These are phyloP conservation scores for Psilanteris sp. DNA, from an alignment of 1,140 invertebrate species.

Conservation along the genomic window DNA sequence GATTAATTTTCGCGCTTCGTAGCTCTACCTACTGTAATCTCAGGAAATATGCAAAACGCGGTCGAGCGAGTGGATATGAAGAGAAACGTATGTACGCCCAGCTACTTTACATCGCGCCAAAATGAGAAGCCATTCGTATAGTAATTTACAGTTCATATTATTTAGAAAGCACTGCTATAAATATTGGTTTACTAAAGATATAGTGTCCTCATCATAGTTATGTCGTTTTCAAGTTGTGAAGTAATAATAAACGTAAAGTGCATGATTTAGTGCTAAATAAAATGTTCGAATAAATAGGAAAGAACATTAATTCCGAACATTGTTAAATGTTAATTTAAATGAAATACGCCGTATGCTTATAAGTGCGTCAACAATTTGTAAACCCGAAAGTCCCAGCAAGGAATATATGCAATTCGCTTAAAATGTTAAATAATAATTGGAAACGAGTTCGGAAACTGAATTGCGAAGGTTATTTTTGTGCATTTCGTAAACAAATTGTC, in stretches of 20 bases:
- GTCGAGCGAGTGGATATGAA: slow-evolving; percentile 42
- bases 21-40: slow-evolving; percentile 40
- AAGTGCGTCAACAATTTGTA: no score
- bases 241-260: slow-evolving; percentile 11
- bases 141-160: slow-evolving; percentile 59
- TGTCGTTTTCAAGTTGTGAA: slow-evolving; percentile 4
- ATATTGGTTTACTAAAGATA: slow-evolving; percentile 43
- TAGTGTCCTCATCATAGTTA: neutral
- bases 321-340: no score
- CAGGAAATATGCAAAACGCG: slow-evolving; percentile 55
- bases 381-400: no score
- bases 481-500: slow-evolving; percentile 17
- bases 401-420: no score
- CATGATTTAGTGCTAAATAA: no score
- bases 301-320: no score
- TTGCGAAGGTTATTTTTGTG: no score
- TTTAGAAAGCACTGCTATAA: slow-evolving; percentile 45
- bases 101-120: slow-evolving; percentile 33
- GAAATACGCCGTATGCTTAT: no score
- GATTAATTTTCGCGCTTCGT: slow-evolving; percentile 49
- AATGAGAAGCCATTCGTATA: slow-evolving; percentile 51
- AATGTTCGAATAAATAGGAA: no score
- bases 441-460: no score
- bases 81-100: slow-evolving; percentile 38
- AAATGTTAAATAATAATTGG: no score